Conservation (phyloP, 2,888 invertebrate genomes). For the Agriopis aurantiaria region DNA sequence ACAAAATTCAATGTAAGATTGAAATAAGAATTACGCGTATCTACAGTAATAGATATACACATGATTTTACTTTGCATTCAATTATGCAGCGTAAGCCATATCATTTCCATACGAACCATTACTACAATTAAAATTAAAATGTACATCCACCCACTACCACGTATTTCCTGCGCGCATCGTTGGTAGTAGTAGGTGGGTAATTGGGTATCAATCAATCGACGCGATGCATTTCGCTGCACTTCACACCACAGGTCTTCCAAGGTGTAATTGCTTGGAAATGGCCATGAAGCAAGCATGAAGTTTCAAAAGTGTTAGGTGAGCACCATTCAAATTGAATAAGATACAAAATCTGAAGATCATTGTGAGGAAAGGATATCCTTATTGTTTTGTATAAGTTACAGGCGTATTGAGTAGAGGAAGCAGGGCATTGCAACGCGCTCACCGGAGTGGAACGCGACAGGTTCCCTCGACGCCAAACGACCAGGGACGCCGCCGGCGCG, state of each 20-base stretch:
- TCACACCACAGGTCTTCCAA: conserved; percentile 34
- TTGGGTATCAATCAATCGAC: conserved; percentile 36
- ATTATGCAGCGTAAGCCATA: conserved; percentile 26
- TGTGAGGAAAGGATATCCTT: conserved; percentile 25
- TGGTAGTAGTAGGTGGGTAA: conserved; percentile 18
- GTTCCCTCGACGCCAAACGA: conserved; percentile 66
- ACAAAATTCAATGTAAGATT: too few relatives aligned
- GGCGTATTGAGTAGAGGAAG: conserved; percentile 49
- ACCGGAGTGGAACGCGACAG: conserved; percentile 78
- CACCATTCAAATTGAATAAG: not conserved
- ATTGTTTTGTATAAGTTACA: conserved; percentile 25
- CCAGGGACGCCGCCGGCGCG: conserved; percentile 67
- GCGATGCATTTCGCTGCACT: conserved; percentile 39
- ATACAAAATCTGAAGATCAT: conserved; percentile 9
- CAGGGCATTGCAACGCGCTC: conserved; percentile 69
- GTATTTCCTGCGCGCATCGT: conserved; percentile 44
- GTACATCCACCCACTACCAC: conserved; percentile 34
- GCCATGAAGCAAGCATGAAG: conserved; percentile 2
- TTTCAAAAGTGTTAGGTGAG: not conserved
- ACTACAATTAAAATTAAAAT: conserved; percentile 38
- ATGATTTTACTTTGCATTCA: too few relatives aligned
- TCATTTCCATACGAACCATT: conserved; percentile 15
- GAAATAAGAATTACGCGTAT: too few relatives aligned
- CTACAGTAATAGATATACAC: too few relatives aligned
- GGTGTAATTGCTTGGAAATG: conserved; percentile 32